Base-by-base conservation (phyloP, 2,113 vertebrate genomes). In the Albula goreensis region DNA sequence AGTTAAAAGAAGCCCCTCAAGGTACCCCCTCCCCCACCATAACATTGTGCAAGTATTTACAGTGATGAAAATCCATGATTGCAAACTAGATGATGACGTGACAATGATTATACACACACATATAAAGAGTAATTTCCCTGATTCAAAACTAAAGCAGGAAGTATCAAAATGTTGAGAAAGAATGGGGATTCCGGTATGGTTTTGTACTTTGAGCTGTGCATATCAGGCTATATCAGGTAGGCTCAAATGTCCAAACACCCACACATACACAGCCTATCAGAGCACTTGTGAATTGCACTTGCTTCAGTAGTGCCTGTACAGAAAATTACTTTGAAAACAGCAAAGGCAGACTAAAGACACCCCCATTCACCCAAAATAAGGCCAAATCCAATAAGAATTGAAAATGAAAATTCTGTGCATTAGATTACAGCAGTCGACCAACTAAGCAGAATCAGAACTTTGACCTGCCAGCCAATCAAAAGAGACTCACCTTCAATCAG, bases 231-330 rank as follows among this genome's bases (percentile, higher is more conserved):
- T 74, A 2, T 3, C 22, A 31, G 70, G 70, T 25, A 31, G 70
- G 70, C 70, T 74, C 8, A 13, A 22, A 74, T 74, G 3, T n/a
- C 22, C 70, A 25, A 5, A 10, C n/a, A n/a, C 70, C 10, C 70
- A 74, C 22, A 74, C 70, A 74, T 8, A 74, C 70, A 74, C 7
- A 31, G 70, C n/a, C 31, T 4, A 74, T 25, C 70, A 31, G 22
- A 74, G 70, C n/a, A 31, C 70, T 31, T 74, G 70, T 74, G 31
- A 74, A 74, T 74, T 74, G n/a, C 70, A 74, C 70, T 74, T 74
- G 63, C 17, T 70, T 70, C 63, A 70, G 19, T 70, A 49, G 15
- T 13, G 17, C 11, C 78, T 15, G 4, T 13, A 79, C n/a, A 79
- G 49, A 49, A 79, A 79, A 79, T 5, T 4, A 79, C 13, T 70